Base-by-base conservation (phyloP, 2,888 invertebrate genomes). In the Mythimna albipuncta region DNA sequence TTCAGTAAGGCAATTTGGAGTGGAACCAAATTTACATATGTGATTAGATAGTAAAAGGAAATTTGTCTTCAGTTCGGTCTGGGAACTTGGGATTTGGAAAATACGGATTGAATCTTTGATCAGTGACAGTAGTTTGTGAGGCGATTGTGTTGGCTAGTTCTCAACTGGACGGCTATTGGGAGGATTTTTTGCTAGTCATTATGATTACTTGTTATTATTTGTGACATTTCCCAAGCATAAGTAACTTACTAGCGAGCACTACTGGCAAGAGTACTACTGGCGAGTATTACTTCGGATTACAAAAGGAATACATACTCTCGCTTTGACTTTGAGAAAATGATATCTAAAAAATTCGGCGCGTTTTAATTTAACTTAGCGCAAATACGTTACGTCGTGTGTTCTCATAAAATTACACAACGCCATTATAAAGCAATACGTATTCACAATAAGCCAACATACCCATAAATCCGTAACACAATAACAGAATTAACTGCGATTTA, bases 401-500 rank as follows among this genome's bases (percentile, higher is more conserved):
- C 69, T 76, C 81, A 81, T 79, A 85, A 81, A 77, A 85, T 86
- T 79, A 85, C 72, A 84, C 69, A 73, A 59, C 63, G 75, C 75
- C 72, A 87, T 86, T 87, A 86, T 81, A 84, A 83, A 85, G 83
- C 80, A 81, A 88, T 88, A 85, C 78, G 71, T 85, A 89, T 89
- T 90, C 87, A 87, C 84, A 90, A 89, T 88, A 90, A 89, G 88
- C 86, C 82, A 87, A 88, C 90, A 89, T 90, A 89, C 87, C 79
- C 87, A 91, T 93, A 91, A 92, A 92, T 93, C 90, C 89, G 86
- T 87, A 89, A 89, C 89, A 92, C 92, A 93, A 94, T 94, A 93
- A 93, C 92, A 91, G 91, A 94, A 94, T 95, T 94, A 94, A 93
- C 93, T 88, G 88, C 93, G 93, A 94, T 94, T 95, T 95, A 94